Evolutionary conservation across 2,797 vertebrate genomes (phyloP).

Genomic region (Pangasius larnaudii): DNA sequence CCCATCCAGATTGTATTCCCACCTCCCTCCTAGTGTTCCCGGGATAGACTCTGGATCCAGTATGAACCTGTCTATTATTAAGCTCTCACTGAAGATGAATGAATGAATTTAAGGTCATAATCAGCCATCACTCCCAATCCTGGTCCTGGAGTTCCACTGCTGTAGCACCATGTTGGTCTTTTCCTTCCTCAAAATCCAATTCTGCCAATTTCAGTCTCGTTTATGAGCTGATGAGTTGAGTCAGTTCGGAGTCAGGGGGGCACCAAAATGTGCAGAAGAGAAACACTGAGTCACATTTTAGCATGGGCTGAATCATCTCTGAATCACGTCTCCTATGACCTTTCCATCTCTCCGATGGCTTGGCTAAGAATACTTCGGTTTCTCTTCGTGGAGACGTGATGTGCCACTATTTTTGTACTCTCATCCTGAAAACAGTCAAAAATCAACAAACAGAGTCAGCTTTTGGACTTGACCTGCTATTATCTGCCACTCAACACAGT

Average conservation of each 20-base stretch:
- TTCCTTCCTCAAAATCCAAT: constrained; percentile 7
- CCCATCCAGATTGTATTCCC: neutral
- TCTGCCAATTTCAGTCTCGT: neutral
- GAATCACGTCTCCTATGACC: constrained; percentile 41
- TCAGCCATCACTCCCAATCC: neutral
- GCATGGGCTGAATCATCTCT: constrained; percentile 46
- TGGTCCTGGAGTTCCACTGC: neutral
- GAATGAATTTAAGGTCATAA: neutral
- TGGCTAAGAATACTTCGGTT: neutral
- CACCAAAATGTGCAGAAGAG: neutral
- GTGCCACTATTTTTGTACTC: constrained; percentile 29
- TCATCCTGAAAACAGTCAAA: constrained; percentile 26
- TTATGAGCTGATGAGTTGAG: neutral
- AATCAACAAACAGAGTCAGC: neutral
- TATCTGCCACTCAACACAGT: neutral
- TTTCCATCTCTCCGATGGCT: constrained; percentile 11
- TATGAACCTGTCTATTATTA: no score
- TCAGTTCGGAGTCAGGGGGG: neutral
- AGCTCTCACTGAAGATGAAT: neutral
- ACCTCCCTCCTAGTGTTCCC: neutral
- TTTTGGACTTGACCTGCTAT: neutral
- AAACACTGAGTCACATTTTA: constrained; percentile 32
- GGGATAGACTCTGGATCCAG: neutral
- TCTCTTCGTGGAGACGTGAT: neutral
- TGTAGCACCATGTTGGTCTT: neutral